Evolutionary conservation across 2,113 vertebrate genomes (phyloP).

Genomic region (Mastomys coucha): DNA sequence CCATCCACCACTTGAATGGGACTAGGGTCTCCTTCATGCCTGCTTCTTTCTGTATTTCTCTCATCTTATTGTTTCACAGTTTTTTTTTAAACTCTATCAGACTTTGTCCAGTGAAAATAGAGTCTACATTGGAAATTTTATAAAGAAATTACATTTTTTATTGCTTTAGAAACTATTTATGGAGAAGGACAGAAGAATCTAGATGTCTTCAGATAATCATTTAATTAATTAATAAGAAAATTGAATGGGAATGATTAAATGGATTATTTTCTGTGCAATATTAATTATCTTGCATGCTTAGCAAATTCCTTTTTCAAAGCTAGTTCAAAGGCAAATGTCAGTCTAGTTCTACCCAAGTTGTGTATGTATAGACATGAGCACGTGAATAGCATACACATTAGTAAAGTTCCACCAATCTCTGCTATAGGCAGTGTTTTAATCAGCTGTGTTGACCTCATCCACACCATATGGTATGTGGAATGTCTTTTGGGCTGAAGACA

Average conservation of each 20-base stretch:
- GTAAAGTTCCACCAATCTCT: background rate
- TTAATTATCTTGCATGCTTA: background rate
- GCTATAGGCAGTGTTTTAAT: background rate
- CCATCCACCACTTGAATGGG: accelerated
- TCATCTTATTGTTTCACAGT: accelerated
- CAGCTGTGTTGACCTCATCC: background rate
- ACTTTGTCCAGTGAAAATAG: background rate
- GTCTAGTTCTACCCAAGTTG: background rate
- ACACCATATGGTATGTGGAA: background rate
- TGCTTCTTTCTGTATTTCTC: accelerated
- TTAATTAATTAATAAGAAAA: background rate
- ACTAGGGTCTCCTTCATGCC: accelerated
- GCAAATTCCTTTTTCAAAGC: constrained; percentile 30
- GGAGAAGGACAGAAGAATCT: background rate
- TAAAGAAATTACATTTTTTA: background rate
- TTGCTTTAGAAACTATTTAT: background rate
- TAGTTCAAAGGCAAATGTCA: constrained; percentile 48
- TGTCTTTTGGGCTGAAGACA: background rate
- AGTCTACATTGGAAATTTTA: background rate
- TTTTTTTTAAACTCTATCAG: background rate
- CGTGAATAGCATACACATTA: background rate
- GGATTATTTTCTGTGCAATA: background rate
- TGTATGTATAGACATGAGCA: background rate
- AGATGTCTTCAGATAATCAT: background rate
- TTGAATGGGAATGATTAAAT: background rate